Evolutionary conservation across 2,797 vertebrate genomes (phyloP), one percentile per base, ranked within the genome.

Genomic region (Alauda arvensis): DNA sequence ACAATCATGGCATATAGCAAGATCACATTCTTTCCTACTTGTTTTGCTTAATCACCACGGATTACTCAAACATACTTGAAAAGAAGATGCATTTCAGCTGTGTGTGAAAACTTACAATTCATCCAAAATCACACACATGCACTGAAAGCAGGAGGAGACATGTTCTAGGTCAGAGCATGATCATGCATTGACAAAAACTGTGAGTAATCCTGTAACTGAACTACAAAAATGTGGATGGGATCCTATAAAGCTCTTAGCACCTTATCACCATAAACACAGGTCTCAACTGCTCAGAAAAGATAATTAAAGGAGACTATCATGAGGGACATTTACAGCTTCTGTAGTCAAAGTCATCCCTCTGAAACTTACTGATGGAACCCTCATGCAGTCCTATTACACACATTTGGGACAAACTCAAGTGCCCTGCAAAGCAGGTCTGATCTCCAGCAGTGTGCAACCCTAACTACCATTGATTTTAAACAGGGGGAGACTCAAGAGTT

Each of bases 21-120:
- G 88, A 95, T 70, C 90, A 90, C 93, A 94, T 94, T 95, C 90
- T 85, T 95, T 92, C 82, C 59, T 92, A 75, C 48, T 90, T 76
- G 59, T 83, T 95, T 95, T 84, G 77, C 92, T 94, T 95, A 93
- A 95, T 94, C 85, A 85, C 77, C 63, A 65, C 12, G 75, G 90
- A 96, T 91, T 89, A 94, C 63, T 91, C 79, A 91, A 94, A 89
- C 72, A 93, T 72, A 85, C 85, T 91, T 88, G 74, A 94, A 84
- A 87, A 93, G 85, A 93, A 92, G 89, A 96, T 28, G 88, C 18
- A 78, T 93, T 95, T 93, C 94, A 92, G 90, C 78, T 66, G 88
- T 77, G 90, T 76, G 55, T 83, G 63, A 45, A 85, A 95, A 93
- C 66, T 40, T 42, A 85, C 55, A 71, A 75, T 78, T 75, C 70